Base-by-base conservation (phyloP, 2,797 vertebrate genomes). In the Buphagus erythrorhynchus region DNA sequence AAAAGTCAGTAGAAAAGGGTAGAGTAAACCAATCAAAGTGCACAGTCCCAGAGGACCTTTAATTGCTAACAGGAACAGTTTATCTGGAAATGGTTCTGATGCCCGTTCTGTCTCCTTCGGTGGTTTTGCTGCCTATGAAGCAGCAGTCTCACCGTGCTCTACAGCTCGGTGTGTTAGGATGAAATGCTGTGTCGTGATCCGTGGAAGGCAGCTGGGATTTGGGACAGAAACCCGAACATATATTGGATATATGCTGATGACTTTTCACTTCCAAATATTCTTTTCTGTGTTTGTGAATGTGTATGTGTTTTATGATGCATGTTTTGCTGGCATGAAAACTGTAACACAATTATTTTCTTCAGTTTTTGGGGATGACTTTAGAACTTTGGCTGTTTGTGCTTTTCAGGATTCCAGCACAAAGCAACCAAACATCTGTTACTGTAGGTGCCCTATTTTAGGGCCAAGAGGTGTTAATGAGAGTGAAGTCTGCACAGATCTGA, bases 331-430 rank as follows among this genome's bases (percentile, higher is more conserved):
- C 33, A 7, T 69, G 54, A 73, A 86, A 88, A 71, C 38, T 26
- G 18, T 18, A 67, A 33, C 13, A 42, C 12, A 24, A 49, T 52
- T 36, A 49, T 35, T 78, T 89, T n/a, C 42, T 87, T 72, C 28
- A 20, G 1, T 85, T 89, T 95, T 59, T 66, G 58, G 38, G 16
- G 13, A 4, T 74, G 42, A 67, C n/a, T 67, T 72, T 10, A 49
- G n/a, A 65, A 54, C 16, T 57, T 69, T 7, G 2, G 6, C 18
- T 49, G 7, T 40, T 52, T 16, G 31, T 52, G 49, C 35, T 85
- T 89, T 79, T 62, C 38, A 68, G 59, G 63, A 62, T 66, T 76
- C 77, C 25, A 29, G 63, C 20, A 67, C 57, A 86, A 91, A 42
- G 0, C 31, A 43, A 25, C 14, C 21, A 29, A 76, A 49, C 10